Evolutionary conservation across 2,888 invertebrate species (phyloP).

Genomic region (Eustalomyia histrio): DNA sequence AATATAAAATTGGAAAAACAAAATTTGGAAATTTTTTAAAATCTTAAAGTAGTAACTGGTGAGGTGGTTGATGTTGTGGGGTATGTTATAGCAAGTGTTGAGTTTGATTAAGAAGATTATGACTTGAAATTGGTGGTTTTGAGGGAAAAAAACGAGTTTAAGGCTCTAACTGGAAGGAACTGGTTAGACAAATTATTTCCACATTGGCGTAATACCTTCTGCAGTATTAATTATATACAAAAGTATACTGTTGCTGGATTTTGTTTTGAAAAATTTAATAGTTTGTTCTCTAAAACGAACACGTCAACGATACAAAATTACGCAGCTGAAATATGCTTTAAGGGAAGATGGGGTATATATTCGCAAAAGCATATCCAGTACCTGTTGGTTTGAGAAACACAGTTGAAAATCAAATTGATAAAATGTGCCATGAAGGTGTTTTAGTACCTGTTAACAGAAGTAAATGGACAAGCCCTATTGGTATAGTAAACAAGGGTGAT

Average conservation of each 20-base stretch:
- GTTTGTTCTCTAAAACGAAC: not conserved
- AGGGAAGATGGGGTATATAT: conserved; percentile 23
- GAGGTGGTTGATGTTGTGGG: not conserved
- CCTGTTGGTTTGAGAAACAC: conserved; percentile 26
- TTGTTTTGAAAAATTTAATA: not conserved
- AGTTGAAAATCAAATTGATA: conserved; percentile 32
- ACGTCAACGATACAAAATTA: not conserved
- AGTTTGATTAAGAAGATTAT: not conserved
- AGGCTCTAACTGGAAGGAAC: conserved; percentile 17
- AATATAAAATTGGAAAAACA: conserved; percentile 20
- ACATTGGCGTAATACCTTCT: conserved; percentile 5
- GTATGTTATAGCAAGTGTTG: conserved; percentile 16
- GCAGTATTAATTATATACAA: conserved; percentile 4
- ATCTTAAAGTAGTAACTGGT: conserved; percentile 15
- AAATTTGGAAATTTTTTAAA: too few relatives aligned
- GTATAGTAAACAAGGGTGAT: conserved; percentile 42
- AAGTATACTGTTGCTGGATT: not conserved
- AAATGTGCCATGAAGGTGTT: conserved; percentile 12
- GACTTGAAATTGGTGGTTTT: conserved; percentile 21
- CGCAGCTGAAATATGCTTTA: conserved; percentile 32
- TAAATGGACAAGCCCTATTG: conserved; percentile 40
- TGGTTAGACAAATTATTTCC: conserved; percentile 31
- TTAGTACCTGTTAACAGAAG: conserved; percentile 36
- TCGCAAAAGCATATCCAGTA: conserved; percentile 33
- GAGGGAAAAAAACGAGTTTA: not conserved